These are phyloP conservation scores for Vulpes lagopus DNA, from an alignment of 2,113 vertebrate genomes.

Conservation along the genomic window DNA sequence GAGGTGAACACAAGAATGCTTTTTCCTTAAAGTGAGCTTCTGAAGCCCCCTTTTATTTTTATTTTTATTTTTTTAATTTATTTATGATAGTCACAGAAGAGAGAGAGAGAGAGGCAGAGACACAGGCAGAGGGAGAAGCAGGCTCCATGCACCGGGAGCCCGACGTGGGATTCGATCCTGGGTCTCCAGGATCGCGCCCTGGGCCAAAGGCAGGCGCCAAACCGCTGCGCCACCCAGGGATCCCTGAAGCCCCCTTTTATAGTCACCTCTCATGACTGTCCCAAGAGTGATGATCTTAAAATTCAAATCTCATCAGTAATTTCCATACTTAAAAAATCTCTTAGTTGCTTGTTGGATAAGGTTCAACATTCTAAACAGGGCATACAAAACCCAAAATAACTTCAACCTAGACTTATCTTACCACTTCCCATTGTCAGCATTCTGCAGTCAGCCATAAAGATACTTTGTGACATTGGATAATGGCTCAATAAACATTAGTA, in stretches of 20 bases:
- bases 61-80: no score
- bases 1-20: background rate
- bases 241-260: background rate
- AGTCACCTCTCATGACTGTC: background rate
- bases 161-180: no score
- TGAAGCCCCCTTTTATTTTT: background rate
- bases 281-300: background rate
- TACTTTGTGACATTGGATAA: background rate
- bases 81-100: no score
- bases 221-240: no score
- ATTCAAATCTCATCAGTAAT: background rate
- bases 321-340: conserved; percentile 47
- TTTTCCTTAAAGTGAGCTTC: background rate
- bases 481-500: background rate
- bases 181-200: no score
- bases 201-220: no score
- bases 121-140: no score
- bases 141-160: no score
- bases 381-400: background rate
- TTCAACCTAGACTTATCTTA: background rate
- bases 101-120: no score
- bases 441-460: background rate
- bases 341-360: background rate
- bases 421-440: background rate
- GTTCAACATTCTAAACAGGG: background rate